phyloP scores from a whole-genome alignment of 2,113 vertebrate species.

The Kobus ellipsiprymnus region DNA sequence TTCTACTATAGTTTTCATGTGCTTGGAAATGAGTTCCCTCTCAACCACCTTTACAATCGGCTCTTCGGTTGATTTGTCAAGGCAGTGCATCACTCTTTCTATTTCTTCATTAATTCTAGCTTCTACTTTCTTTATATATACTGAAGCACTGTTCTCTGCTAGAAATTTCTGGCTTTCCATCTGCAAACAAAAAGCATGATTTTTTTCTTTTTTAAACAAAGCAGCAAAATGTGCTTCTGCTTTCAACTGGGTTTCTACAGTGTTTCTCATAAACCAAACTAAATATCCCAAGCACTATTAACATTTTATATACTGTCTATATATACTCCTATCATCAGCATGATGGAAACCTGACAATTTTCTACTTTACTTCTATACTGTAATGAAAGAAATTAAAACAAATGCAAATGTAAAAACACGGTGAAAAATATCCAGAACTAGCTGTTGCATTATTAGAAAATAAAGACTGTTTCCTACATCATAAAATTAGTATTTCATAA shows the following conservation, averaged over 20 bases:
- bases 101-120: constrained; percentile 99
- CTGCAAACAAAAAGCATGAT: constrained; percentile 78
- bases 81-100: constrained; percentile 98
- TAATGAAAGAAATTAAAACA: not conserved
- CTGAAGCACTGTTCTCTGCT: constrained; percentile 98
- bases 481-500: not conserved
- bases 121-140: constrained; percentile 99
- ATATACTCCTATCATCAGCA: not conserved
- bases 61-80: constrained; percentile 98
- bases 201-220: not conserved
- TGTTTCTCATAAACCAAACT: not conserved
- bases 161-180: constrained; percentile 99
- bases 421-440: not conserved
- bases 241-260: not conserved
- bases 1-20: constrained; percentile 99
- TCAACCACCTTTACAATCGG: constrained; percentile 99
- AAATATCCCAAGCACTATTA: not conserved
- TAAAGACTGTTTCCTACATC: not conserved
- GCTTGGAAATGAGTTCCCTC: constrained; percentile 98
- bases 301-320: constrained; percentile 19
- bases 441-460: not conserved
- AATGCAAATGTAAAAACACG: not conserved
- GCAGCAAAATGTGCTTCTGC: constrained; percentile 18
- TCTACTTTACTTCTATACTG: not conserved
- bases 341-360: not conserved